Evolutionary conservation across 2,797 vertebrate genomes (phyloP).

Genomic region (Hydrocynus forskahlii): DNA sequence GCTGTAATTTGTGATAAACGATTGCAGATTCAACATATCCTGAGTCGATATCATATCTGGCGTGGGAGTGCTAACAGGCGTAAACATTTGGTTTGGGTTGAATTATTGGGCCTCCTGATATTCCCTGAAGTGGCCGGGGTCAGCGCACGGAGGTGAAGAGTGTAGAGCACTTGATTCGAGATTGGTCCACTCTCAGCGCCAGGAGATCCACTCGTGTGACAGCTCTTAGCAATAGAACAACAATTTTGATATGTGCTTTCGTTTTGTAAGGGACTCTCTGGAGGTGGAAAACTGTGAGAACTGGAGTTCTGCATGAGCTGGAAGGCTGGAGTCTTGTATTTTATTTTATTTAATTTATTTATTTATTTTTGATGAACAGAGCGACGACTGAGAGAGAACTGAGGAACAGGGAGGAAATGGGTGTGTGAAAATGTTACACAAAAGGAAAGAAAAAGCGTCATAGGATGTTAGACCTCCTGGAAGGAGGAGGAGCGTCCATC

Average conservation of each 20-base stretch:
- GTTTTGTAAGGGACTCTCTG: neutral
- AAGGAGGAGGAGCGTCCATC: no score
- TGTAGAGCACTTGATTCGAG: conserved; percentile 21
- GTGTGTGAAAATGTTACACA: no score
- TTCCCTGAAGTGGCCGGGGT: conserved; percentile 68
- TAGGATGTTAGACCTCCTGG: no score
- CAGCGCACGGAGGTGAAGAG: conserved; percentile 63
- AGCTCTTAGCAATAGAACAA: conserved; percentile 6
- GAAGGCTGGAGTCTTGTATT: no score
- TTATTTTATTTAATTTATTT: no score
- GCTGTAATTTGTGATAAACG: conserved; percentile 75
- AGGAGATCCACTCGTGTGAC: neutral
- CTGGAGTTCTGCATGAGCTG: no score
- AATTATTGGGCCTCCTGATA: conserved; percentile 74
- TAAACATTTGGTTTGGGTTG: conserved; percentile 81
- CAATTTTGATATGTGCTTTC: neutral
- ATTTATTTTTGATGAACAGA: no score
- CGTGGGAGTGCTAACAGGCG: conserved; percentile 75
- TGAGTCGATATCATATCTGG: conserved; percentile 74
- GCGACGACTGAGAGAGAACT: no score
- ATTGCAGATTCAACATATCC: conserved; percentile 64
- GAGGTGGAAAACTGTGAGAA: no score
- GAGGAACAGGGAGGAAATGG: no score
- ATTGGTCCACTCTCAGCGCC: conserved; percentile 9
- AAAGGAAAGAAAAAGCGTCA: no score